Evolutionary conservation across 2,797 vertebrate species (phyloP).

Genomic region (Parotocinclus haroldoi): DNA sequence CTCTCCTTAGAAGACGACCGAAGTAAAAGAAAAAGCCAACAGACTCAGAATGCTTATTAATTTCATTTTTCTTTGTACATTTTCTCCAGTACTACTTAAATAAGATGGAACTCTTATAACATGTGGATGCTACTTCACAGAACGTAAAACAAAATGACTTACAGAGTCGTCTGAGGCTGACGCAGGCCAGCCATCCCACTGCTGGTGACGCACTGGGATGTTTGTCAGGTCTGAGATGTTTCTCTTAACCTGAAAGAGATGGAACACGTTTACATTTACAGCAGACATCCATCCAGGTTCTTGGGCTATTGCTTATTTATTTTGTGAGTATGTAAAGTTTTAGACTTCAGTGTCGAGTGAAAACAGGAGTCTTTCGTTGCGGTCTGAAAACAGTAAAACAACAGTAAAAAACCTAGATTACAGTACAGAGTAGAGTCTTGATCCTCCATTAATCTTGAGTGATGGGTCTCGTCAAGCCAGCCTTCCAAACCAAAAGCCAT

Average conservation of each 20-base stretch:
- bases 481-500: too few species aligned
- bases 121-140: background rate
- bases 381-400: too few species aligned
- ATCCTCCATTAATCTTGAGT: too few species aligned
- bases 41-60: conserved; percentile 1
- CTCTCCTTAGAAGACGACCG: conserved; percentile 44
- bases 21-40: conserved; percentile 10
- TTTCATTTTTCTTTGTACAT: background rate
- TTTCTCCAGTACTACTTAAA: too few species aligned
- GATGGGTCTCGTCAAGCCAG: too few species aligned
- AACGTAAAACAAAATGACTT: conserved; percentile 55
- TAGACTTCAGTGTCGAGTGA: too few species aligned
- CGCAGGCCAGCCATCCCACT: conserved; percentile 97
- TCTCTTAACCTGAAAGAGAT: conserved; percentile 83
- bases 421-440: too few species aligned
- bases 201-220: conserved; percentile 94
- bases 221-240: conserved; percentile 97
- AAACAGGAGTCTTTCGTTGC: too few species aligned
- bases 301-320: too few species aligned
- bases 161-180: conserved; percentile 90
- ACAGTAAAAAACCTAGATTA: too few species aligned
- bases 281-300: too few species aligned
- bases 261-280: background rate
- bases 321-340: too few species aligned
- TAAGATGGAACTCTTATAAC: background rate